These are phyloP conservation scores for Drosophila austrosaltans DNA, from an alignment of 2,888 invertebrate genomes.

Conservation along the genomic window DNA sequence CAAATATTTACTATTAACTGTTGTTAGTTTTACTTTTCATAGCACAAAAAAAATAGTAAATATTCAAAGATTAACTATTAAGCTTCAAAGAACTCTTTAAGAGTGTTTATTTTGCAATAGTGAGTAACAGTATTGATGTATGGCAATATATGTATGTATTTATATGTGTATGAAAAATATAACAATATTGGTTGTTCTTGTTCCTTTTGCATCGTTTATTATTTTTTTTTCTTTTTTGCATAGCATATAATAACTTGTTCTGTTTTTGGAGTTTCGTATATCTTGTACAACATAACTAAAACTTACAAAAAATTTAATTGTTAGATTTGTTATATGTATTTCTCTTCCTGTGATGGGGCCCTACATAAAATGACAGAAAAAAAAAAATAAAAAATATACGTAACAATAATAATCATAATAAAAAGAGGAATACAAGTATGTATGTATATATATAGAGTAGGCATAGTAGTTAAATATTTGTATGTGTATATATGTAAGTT, in stretches of 20 bases:
- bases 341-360: constrained; percentile 68
- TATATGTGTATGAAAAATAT: not conserved
- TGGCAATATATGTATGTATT: not conserved
- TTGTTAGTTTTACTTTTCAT: too few species aligned
- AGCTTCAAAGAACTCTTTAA: too few species aligned
- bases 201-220: constrained; percentile 7
- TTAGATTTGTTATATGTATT: constrained; percentile 38
- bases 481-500: constrained; percentile 19
- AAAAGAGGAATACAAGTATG: constrained; percentile 26
- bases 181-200: not conserved
- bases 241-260: constrained; percentile 22
- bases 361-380: constrained; percentile 54
- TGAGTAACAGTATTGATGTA: not conserved
- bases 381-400: constrained; percentile 38
- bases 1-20: too few species aligned
- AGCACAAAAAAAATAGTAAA: too few species aligned
- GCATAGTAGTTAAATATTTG: constrained; percentile 1
- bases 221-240: not conserved
- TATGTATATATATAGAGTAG: constrained; percentile 24
- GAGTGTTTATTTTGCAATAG: too few species aligned
- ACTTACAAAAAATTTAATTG: constrained; percentile 57
- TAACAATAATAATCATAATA: constrained; percentile 26
- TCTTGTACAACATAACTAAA: constrained; percentile 53
- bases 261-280: constrained; percentile 49
- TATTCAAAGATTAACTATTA: too few species aligned